phyloP scores from a whole-genome alignment of 2,888 invertebrate genomes.

The Amphipoea lucens region DNA sequence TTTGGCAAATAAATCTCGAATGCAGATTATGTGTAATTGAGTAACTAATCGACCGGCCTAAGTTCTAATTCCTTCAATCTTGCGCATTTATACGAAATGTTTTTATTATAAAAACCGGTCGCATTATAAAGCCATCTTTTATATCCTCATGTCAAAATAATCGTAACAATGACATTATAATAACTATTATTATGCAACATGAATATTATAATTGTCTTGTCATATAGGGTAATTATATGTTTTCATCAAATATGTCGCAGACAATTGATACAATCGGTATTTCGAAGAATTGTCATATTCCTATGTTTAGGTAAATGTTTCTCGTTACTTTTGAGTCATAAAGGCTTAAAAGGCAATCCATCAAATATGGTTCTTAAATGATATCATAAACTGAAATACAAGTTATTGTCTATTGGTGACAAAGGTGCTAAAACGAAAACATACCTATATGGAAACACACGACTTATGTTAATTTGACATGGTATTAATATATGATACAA shows the following conservation, averaged over 20 bases:
- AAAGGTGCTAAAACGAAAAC: conserved; percentile 40
- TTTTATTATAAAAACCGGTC: not conserved
- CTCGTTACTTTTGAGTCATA: not conserved
- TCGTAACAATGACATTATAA: conserved; percentile 8
- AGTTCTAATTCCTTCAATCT: not conserved
- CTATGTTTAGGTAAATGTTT: not conserved
- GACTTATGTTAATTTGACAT: conserved; percentile 4
- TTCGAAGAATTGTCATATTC: conserved; percentile 12
- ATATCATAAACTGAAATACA: conserved; percentile 30
- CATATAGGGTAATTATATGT: conserved; percentile 13
- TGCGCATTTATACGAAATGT: not conserved
- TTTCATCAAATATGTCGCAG: conserved; percentile 36
- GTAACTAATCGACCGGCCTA: not conserved
- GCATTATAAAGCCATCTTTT: conserved; percentile 6
- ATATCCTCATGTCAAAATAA: conserved; percentile 12
- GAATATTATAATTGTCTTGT: conserved; percentile 40
- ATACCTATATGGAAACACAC: conserved; percentile 5
- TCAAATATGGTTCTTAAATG: conserved; percentile 36
- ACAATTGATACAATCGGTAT: conserved; percentile 14
- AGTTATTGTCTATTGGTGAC: conserved; percentile 15
- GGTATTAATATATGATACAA: conserved; percentile 37
- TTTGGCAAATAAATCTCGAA: too few species aligned
- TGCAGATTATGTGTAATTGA: not conserved
- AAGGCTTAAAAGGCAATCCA: conserved; percentile 11
- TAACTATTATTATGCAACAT: conserved; percentile 29